Base-by-base conservation (phyloP, 1,140 invertebrate species). In the Ostrea denselamellosa region DNA sequence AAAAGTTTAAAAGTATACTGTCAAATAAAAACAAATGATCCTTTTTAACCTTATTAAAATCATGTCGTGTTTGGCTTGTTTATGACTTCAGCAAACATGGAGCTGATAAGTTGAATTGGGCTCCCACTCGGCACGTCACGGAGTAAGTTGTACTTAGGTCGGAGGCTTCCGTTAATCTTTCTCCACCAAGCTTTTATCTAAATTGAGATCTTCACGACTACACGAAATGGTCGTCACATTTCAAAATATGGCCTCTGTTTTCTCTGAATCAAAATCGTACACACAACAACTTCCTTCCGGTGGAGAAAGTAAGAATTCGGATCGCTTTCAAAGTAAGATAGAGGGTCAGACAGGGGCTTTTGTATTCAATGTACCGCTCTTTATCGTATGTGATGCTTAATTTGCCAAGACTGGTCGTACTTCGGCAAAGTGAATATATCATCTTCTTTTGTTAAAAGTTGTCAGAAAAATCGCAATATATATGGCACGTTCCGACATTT, bases 201-300 rank as follows among this genome's bases (percentile, higher is more conserved):
- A 34, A 14, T 4, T 25, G 28, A 44, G 9, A 77, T 77, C 68
- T 77, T 34, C 68, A 28, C 68, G 25, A 77, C 68, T 14, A 77
- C 68, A 77, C 68, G 68, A 77, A 77, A 77, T 77, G 68, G 28
- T 77, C 25, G 25, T 77, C 25, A 25, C 68, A 77, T 77, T 34
- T 77, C 68, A 77, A 12, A 77, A 77, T 77, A 77, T 77, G 68
- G 28, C 68, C 68, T 71, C 65, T 25, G 22, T 71, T 71, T 71
- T 71, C 65, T 71, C 65, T 71, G 68, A 77, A 34, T 77, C 22
- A 77, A 77, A 77, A 77, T 34, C 28, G 68, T 77, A 77, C 22
- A 77, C 68, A 77, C 68, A 77, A 77, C 68, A 34, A 77, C 68
- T 77, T 77, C 68, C 68, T 77, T 77, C 68, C 68, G 68, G 68